phyloP scores from a whole-genome alignment of 2,888 invertebrate genomes.

The Brachynemurus nebulosus region DNA sequence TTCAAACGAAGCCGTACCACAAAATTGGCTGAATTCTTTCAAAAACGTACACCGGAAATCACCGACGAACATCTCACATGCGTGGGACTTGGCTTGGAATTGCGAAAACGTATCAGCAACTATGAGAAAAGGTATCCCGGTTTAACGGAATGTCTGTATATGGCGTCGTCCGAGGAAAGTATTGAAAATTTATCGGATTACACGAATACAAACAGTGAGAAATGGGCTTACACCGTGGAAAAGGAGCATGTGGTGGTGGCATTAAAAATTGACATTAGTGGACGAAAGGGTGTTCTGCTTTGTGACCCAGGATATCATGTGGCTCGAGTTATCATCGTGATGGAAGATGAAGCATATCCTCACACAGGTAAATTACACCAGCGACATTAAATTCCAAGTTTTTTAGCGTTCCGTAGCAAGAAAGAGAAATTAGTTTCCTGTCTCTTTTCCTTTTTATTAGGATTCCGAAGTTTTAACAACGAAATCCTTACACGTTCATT shows the following conservation, averaged over 20 bases:
- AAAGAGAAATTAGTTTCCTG: too few relatives aligned
- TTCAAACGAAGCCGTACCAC: slow-evolving; percentile 48
- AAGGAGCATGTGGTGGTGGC: slow-evolving; percentile 82
- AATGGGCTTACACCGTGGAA: slow-evolving; percentile 48
- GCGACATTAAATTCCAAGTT: too few relatives aligned
- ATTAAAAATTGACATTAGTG: slow-evolving; percentile 56
- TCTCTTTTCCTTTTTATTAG: too few relatives aligned
- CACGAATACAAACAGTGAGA: slow-evolving; percentile 39
- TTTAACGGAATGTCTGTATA: slow-evolving; percentile 48
- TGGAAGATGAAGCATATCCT: slow-evolving; percentile 72
- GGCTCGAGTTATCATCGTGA: slow-evolving; percentile 70
- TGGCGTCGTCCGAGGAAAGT: slow-evolving; percentile 83
- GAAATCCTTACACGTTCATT: too few relatives aligned
- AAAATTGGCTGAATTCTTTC: slow-evolving; percentile 56
- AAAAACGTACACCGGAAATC: slow-evolving; percentile 64
- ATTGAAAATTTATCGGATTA: slow-evolving; percentile 46
- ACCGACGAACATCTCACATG: slow-evolving; percentile 71
- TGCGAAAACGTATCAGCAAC: slow-evolving; percentile 48
- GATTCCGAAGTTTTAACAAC: too few relatives aligned
- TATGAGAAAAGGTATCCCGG: slow-evolving; percentile 53
- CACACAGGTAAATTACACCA: slow-evolving; percentile 76
- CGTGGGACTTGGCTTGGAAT: slow-evolving; percentile 74
- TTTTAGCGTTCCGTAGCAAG: too few relatives aligned
- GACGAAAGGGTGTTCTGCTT: slow-evolving; percentile 61
- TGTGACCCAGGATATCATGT: slow-evolving; percentile 89